Evolutionary conservation across 92 coral and sea anemone genomes (phyloP).

Genomic region (Nematostella vectensis): DNA sequence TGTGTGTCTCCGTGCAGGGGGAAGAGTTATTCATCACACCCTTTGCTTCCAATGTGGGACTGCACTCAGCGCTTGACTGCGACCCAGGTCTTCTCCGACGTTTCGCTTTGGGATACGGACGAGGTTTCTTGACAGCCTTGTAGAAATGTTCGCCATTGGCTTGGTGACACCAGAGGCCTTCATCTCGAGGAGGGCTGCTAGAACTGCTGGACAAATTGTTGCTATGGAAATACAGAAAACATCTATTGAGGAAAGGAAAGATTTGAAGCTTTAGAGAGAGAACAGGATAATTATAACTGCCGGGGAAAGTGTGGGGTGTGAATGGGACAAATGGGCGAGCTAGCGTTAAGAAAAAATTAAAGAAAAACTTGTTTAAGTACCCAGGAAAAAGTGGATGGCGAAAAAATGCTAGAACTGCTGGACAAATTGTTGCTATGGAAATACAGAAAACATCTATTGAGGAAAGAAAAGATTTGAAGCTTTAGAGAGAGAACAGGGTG

Average conservation of each 20-base stretch:
- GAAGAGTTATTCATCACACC: not conserved
- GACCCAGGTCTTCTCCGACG: conserved; percentile 44
- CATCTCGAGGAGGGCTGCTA: conserved; percentile 59
- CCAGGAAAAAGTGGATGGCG: too few relatives aligned
- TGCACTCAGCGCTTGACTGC: conserved; percentile 49
- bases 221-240: conserved; percentile 13
- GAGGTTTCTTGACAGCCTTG: conserved; percentile 35
- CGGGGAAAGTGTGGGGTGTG: too few relatives aligned
- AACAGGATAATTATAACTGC: not conserved
- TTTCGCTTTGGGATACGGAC: conserved; percentile 45
- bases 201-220: conserved; percentile 82
- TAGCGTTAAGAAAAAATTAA: too few relatives aligned
- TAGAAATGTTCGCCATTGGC: conserved; percentile 31
- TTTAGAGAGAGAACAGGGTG: not conserved
- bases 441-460: not conserved
- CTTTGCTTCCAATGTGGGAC: conserved; percentile 11
- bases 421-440: conserved; percentile 61
- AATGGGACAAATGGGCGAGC: too few relatives aligned
- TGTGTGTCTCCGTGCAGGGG: not conserved
- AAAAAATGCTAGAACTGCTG: conserved; percentile 74
- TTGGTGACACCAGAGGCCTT: conserved; percentile 31
- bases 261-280: not conserved
- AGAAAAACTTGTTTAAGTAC: too few relatives aligned
- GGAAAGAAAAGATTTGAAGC: not conserved
- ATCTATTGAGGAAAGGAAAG: not conserved